A percentile compares a stretch with the other conserved stretches of the same genome.
phyloP scores from a whole-genome alignment of 2,888 invertebrate species.

The Galerucella calmariensis region DNA sequence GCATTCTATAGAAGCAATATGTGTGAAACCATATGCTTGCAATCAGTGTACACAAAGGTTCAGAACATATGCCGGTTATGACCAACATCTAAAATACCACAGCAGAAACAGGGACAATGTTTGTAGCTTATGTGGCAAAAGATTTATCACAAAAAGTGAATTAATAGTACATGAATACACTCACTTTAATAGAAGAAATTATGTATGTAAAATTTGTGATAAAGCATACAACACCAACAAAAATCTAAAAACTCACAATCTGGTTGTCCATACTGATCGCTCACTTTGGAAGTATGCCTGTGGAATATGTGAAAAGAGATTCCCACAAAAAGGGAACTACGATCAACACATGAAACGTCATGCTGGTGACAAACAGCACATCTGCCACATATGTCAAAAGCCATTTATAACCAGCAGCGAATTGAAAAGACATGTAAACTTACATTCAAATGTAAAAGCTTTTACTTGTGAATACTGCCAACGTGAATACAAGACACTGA shows the following conservation, averaged over 20 bases:
- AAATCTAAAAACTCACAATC: constrained; percentile 53
- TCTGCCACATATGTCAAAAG: constrained; percentile 54
- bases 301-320: constrained; percentile 50
- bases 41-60: constrained; percentile 53
- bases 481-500: constrained; percentile 61
- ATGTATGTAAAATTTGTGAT: constrained; percentile 53
- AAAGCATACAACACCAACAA: constrained; percentile 57
- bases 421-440: constrained; percentile 50
- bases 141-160: constrained; percentile 57
- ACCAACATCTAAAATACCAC: constrained; percentile 56
- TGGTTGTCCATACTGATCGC: constrained; percentile 56
- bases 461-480: constrained; percentile 66
- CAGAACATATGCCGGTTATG: constrained; percentile 42
- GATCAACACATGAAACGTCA: constrained; percentile 55
- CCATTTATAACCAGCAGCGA: constrained; percentile 52
- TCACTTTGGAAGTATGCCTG: constrained; percentile 55
- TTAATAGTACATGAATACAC: constrained; percentile 55
- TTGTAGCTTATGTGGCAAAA: constrained; percentile 62
- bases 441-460: constrained; percentile 53
- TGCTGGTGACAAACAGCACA: constrained; percentile 51
- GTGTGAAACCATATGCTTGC: constrained; percentile 55
- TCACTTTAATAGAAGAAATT: constrained; percentile 54
- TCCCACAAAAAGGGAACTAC: constrained; percentile 55
- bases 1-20: constrained; percentile 50
- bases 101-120: constrained; percentile 51